Conservation (phyloP, 1,140 invertebrate genomes). For the Alviniconcha marisindica region DNA sequence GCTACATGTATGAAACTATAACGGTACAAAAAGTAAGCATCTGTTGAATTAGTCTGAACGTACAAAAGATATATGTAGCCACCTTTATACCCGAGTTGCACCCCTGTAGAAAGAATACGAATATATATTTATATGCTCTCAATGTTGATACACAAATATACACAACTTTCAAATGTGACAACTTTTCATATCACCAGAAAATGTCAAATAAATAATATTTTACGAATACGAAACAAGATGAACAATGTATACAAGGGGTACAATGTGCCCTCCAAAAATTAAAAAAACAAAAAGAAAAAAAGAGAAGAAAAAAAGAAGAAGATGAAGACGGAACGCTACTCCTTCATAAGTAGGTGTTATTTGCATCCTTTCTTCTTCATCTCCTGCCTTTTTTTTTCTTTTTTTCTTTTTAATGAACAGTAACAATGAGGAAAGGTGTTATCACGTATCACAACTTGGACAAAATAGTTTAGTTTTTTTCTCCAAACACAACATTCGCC, state of each 20-base stretch:
- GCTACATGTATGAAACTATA: constrained; percentile 27
- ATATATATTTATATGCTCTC: constrained; percentile 30
- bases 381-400: too few species aligned
- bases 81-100: constrained; percentile 39
- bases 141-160: constrained; percentile 1
- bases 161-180: background rate
- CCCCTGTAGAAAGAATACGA: constrained; percentile 42
- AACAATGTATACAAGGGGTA: too few species aligned
- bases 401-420: too few species aligned
- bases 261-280: too few species aligned
- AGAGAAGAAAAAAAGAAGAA: too few species aligned
- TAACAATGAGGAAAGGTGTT: background rate
- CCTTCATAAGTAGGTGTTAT: too few species aligned
- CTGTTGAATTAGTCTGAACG: constrained; percentile 22
- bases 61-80: constrained; percentile 41
- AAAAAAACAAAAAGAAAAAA: too few species aligned
- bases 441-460: background rate
- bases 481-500: background rate
- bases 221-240: too few species aligned
- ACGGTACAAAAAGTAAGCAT: constrained; percentile 43
- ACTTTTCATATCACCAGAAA: constrained; percentile 18
- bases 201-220: background rate
- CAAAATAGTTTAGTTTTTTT: background rate
- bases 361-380: too few species aligned
- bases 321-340: too few species aligned